phyloP scores from a whole-genome alignment of 2,888 invertebrate genomes.

The Meteorus colon region DNA sequence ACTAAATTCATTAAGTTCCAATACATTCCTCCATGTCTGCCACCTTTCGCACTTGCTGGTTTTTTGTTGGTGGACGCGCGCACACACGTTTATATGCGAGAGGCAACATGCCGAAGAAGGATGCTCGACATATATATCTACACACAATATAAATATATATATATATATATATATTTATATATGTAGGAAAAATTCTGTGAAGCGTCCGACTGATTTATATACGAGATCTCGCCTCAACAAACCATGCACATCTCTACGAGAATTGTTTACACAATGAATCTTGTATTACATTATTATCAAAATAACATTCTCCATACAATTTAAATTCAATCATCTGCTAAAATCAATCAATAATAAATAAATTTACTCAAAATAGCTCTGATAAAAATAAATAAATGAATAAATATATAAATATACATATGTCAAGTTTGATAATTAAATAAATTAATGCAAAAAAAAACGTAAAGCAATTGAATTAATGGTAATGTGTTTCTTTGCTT shows the following conservation, averaged over 20 bases:
- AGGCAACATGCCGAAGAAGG: slow-evolving; percentile 48
- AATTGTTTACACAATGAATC: slow-evolving; percentile 36
- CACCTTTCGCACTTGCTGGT: slow-evolving; percentile 46
- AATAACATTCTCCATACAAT: neutral
- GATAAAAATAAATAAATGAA: neutral
- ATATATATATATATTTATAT: slow-evolving; percentile 2
- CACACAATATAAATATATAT: slow-evolving; percentile 29
- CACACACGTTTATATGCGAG: slow-evolving; percentile 4
- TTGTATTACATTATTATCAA: neutral
- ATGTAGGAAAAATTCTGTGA: slow-evolving; percentile 50
- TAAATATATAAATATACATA: neutral
- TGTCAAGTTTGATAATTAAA: neutral
- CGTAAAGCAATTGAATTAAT: neutral
- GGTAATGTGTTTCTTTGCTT: neutral
- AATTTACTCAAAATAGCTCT: neutral
- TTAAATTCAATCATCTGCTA: neutral
- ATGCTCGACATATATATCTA: slow-evolving; percentile 31
- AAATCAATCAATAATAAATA: neutral
- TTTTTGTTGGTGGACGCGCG: slow-evolving; percentile 45
- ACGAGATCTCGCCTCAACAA: slow-evolving; percentile 37
- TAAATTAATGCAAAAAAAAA: neutral
- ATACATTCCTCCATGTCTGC: slow-evolving; percentile 55
- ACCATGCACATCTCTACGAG: slow-evolving; percentile 18
- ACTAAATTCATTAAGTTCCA: slow-evolving; percentile 58
- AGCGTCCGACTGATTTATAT: slow-evolving; percentile 53